These are phyloP conservation scores for Peribatodes rhomboidaria DNA, from an alignment of 2,888 invertebrate species.

Conservation along the genomic window DNA sequence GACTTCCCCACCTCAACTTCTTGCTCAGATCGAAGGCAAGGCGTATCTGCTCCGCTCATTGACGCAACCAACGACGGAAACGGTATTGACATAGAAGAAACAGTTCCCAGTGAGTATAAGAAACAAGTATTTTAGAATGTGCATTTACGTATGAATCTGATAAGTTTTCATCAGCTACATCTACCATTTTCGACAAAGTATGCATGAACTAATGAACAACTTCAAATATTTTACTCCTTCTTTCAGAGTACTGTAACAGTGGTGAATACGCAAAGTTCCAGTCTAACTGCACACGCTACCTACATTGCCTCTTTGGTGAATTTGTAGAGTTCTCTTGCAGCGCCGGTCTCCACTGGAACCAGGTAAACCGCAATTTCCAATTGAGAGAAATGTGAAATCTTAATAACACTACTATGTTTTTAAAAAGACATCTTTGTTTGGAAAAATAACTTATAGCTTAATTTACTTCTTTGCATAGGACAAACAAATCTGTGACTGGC, in stretches of 20 bases:
- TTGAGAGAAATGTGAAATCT: no score
- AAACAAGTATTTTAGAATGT: not conserved
- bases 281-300: slow-evolving; percentile 90
- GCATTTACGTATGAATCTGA: not conserved
- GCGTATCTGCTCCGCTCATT: slow-evolving; percentile 58
- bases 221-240: not conserved
- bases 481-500: slow-evolving; percentile 91
- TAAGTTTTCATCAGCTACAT: no score
- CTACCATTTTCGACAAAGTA: not conserved
- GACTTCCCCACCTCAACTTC: slow-evolving; percentile 91
- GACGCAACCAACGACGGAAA: slow-evolving; percentile 56
- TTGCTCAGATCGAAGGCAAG: slow-evolving; percentile 81
- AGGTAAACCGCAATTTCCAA: slow-evolving; percentile 73
- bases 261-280: slow-evolving; percentile 89
- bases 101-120: slow-evolving; percentile 42
- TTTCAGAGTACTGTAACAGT: slow-evolving; percentile 83
- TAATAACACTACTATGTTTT: no score
- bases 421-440: no score
- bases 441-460: no score
- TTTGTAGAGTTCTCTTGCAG: slow-evolving; percentile 90
- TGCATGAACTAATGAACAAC: no score
- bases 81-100: slow-evolving; percentile 57
- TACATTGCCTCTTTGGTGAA: slow-evolving; percentile 93
- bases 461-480: slow-evolving; percentile 68
- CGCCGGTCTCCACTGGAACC: slow-evolving; percentile 91